Conservation (phyloP, 2,888 invertebrate species). For the Syrphus vitripennis region DNA sequence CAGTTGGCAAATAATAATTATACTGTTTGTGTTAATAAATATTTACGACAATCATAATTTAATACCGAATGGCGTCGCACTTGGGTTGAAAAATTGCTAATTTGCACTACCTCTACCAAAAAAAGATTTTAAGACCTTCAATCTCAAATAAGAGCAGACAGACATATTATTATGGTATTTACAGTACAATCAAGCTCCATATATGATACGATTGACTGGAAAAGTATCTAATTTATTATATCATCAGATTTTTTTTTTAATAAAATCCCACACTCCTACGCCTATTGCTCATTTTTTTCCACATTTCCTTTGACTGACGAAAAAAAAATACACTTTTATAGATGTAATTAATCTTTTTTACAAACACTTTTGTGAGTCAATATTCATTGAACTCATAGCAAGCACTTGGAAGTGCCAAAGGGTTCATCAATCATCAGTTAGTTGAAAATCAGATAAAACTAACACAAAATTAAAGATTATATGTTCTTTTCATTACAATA, state of each 20-base stretch:
- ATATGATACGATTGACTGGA: background rate
- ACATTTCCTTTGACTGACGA: background rate
- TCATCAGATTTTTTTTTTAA: background rate
- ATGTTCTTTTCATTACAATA: slow-evolving; percentile 8
- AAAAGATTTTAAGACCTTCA: background rate
- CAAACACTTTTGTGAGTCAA: slow-evolving; percentile 44
- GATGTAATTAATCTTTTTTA: slow-evolving; percentile 54
- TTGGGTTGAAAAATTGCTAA: background rate
- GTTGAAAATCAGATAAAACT: slow-evolving; percentile 52
- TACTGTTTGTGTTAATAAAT: slow-evolving; percentile 19
- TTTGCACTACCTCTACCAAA: slow-evolving; percentile 13
- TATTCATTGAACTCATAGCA: slow-evolving; percentile 45
- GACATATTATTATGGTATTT: background rate
- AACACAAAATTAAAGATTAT: slow-evolving; percentile 42
- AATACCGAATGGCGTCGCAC: background rate
- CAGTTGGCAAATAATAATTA: background rate
- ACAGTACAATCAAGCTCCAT: background rate
- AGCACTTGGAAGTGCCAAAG: slow-evolving; percentile 47
- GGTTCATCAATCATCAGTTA: slow-evolving; percentile 52
- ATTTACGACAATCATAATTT: slow-evolving; percentile 30
- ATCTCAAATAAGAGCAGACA: slow-evolving; percentile 22
- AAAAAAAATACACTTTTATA: slow-evolving; percentile 10
- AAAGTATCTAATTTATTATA: slow-evolving; percentile 27
- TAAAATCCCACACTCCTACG: slow-evolving; percentile 12
- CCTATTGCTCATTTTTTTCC: background rate